These are phyloP conservation scores for Thalpophila matura DNA, from an alignment of 2,888 invertebrate genomes.

Conservation along the genomic window DNA sequence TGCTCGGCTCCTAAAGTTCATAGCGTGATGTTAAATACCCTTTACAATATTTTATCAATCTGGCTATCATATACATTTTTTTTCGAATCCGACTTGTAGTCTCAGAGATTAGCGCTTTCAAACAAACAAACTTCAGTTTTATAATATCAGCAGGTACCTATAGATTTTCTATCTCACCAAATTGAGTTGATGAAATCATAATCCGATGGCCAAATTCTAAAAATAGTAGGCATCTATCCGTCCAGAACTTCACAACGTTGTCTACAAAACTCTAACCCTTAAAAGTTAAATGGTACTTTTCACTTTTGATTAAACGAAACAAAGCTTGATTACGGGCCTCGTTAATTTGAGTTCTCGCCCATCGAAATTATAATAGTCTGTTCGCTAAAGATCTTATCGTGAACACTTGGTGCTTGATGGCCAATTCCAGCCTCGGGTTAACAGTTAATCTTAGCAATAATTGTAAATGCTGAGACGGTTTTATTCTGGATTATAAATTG, in stretches of 20 bases:
- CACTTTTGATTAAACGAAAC: constrained; percentile 82
- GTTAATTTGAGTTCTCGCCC: constrained; percentile 77
- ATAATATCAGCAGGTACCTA: too few species aligned
- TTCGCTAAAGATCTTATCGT: constrained; percentile 61
- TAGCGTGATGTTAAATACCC: too few species aligned
- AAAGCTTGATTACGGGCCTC: constrained; percentile 72
- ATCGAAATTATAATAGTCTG: constrained; percentile 79
- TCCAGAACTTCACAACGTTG: constrained; percentile 12
- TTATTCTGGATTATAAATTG: constrained; percentile 30
- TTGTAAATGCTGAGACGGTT: constrained; percentile 40
- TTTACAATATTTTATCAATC: too few species aligned
- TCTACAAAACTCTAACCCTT: constrained; percentile 58
- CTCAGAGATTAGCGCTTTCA: too few species aligned
- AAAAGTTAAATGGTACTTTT: constrained; percentile 81
- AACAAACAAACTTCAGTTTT: too few species aligned
- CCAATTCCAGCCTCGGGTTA: constrained; percentile 46
- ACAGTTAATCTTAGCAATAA: constrained; percentile 58
- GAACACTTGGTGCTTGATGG: constrained; percentile 57
- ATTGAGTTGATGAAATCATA: constrained; percentile 4
- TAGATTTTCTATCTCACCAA: too few species aligned
- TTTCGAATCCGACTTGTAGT: too few species aligned
- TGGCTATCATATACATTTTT: too few species aligned
- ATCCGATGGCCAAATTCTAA: constrained; percentile 22
- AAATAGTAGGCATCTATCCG: constrained; percentile 25
- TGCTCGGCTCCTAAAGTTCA: too few species aligned